phyloP scores from a whole-genome alignment of 1,140 invertebrate genomes.

The Drosophila eugracilis region DNA sequence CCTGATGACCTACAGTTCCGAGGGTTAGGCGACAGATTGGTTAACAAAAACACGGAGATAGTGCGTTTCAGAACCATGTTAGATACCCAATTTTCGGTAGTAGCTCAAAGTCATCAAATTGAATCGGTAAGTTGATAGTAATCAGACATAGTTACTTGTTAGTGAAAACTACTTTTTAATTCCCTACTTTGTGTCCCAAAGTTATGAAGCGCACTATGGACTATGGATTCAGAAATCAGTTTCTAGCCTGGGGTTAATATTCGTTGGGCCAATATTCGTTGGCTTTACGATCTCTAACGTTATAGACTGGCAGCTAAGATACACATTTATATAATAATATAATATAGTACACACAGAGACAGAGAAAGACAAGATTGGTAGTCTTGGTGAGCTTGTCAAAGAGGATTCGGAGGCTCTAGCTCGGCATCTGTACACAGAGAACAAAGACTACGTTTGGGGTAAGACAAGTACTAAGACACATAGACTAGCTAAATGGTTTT shows the following conservation, averaged over 20 bases:
- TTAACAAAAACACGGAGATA: constrained; percentile 8
- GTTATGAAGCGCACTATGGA: constrained; percentile 11
- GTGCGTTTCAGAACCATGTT: constrained; percentile 15
- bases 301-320: constrained; percentile 2
- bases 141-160: not conserved
- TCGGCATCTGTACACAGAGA: constrained; percentile 17
- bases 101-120: too few species aligned
- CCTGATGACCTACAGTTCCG: not conserved
- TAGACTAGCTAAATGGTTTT: constrained; percentile 34
- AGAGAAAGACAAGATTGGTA: constrained; percentile 1
- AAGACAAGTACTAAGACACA: constrained; percentile 40
- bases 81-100: too few species aligned
- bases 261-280: constrained; percentile 19
- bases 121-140: not conserved
- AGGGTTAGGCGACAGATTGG: constrained; percentile 1
- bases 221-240: not conserved
- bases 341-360: constrained; percentile 22
- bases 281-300: constrained; percentile 14
- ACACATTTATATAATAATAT: constrained; percentile 3
- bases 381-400: constrained; percentile 2
- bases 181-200: not conserved
- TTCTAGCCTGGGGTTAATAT: constrained; percentile 16
- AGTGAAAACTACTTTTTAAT: not conserved
- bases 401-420: not conserved
- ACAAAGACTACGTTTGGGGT: constrained; percentile 38